Evolutionary conservation across 2,113 vertebrate genomes (phyloP).

Genomic region (Vombatus ursinus): DNA sequence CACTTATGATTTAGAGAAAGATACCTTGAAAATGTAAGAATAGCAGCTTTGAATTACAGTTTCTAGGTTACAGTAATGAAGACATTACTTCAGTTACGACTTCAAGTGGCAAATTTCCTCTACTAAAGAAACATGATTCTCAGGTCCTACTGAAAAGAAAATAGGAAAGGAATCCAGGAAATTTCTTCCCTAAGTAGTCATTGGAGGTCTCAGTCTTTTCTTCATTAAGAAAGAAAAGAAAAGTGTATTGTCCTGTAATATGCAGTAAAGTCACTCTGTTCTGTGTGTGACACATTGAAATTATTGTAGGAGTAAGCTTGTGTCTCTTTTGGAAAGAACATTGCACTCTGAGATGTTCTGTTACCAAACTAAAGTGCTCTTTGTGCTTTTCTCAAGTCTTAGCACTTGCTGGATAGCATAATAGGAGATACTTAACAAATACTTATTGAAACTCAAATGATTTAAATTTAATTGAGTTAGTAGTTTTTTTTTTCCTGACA

Average conservation of each 20-base stretch:
- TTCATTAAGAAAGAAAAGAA: constrained; percentile 8
- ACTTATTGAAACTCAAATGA: not conserved
- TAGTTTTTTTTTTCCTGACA: not conserved
- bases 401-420: not conserved
- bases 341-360: constrained; percentile 16
- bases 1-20: constrained; percentile 26
- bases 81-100: constrained; percentile 16
- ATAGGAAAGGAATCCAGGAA: not conserved
- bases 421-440: not conserved
- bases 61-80: constrained; percentile 53
- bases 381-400: not conserved
- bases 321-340: constrained; percentile 16
- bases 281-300: not conserved
- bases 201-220: not conserved
- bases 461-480: not conserved
- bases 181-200: not conserved
- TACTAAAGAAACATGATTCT: constrained; percentile 36
- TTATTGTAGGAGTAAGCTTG: not conserved
- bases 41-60: constrained; percentile 43
- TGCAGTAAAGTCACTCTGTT: not conserved
- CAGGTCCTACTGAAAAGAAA: not conserved
- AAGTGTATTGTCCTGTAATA: not conserved
- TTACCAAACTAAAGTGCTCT: constrained; percentile 9
- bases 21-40: constrained; percentile 12
- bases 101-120: constrained; percentile 42